These are phyloP conservation scores for Drosophila burlai DNA, from an alignment of 1,140 invertebrate genomes.

Conservation along the genomic window DNA sequence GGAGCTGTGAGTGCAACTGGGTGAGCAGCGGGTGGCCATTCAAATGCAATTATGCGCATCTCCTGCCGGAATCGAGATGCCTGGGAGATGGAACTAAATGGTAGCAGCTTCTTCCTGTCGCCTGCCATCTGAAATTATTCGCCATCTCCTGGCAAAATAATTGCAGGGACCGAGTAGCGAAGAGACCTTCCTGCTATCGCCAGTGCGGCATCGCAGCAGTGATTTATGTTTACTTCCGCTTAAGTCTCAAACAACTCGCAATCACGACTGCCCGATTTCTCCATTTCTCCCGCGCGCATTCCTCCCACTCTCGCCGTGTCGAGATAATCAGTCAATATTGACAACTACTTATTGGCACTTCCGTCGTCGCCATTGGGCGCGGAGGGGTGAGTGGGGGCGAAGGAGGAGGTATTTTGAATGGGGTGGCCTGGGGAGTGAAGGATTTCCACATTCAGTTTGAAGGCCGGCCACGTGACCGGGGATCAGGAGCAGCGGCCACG, in stretches of 20 bases:
- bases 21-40: conserved; percentile 23
- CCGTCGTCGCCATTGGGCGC: conserved; percentile 41
- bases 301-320: conserved; percentile 50
- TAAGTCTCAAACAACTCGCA: conserved; percentile 67
- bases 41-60: conserved; percentile 79
- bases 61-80: conserved; percentile 51
- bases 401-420: conserved; percentile 2
- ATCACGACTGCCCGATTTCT: conserved; percentile 52
- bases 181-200: conserved; percentile 25
- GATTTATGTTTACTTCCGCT: conserved; percentile 80
- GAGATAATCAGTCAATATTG: conserved; percentile 85
- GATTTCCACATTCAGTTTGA: not conserved
- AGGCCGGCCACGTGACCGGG: conserved; percentile 61
- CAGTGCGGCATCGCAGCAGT: conserved; percentile 38
- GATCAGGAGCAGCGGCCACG: conserved; percentile 36
- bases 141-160: conserved; percentile 66
- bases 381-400: conserved; percentile 6
- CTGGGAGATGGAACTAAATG: conserved; percentile 66
- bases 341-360: conserved; percentile 85
- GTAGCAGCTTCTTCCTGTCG: conserved; percentile 78
- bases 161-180: conserved; percentile 38
- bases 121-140: conserved; percentile 58
- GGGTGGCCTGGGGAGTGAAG: conserved; percentile 27
- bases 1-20: conserved; percentile 1
- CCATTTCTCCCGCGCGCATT: not conserved